Evolutionary conservation across 2,888 invertebrate genomes (phyloP).

Genomic region (Protonemura montana): DNA sequence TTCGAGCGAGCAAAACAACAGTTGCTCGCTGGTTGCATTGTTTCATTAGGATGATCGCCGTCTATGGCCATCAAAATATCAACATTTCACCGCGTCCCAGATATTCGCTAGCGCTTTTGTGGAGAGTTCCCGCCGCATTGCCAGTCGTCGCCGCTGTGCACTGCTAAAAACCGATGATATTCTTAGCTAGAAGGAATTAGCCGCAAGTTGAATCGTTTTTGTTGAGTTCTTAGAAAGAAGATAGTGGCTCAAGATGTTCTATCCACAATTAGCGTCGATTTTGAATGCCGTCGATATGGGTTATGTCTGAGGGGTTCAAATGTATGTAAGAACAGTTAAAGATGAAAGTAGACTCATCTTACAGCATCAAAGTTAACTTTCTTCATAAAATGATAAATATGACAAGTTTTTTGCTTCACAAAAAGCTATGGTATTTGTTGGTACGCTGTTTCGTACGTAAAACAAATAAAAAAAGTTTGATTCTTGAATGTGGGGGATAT

Average conservation of each 20-base stretch:
- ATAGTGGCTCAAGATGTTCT: neutral
- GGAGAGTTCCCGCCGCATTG: neutral
- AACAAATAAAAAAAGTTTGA: no score
- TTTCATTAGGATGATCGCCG: neutral
- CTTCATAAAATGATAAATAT: no score
- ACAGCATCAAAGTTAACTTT: no score
- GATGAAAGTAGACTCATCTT: no score
- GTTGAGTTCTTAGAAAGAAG: neutral
- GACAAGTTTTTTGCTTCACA: no score
- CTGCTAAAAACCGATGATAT: neutral
- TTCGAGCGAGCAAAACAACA: neutral
- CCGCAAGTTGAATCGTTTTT: neutral
- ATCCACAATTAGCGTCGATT: neutral
- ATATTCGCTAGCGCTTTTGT: neutral
- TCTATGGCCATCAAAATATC: constrained; percentile 7
- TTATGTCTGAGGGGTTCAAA: no score
- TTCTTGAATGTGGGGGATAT: no score
- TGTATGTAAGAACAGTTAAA: no score
- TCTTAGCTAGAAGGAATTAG: constrained; percentile 1
- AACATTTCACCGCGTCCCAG: neutral
- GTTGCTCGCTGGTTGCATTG: neutral
- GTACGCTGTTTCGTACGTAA: no score
- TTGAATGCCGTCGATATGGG: neutral
- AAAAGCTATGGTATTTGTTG: no score
- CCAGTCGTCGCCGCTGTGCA: neutral